Evolutionary conservation across 2,888 invertebrate genomes (phyloP).

Genomic region (Escarpia spicata): DNA sequence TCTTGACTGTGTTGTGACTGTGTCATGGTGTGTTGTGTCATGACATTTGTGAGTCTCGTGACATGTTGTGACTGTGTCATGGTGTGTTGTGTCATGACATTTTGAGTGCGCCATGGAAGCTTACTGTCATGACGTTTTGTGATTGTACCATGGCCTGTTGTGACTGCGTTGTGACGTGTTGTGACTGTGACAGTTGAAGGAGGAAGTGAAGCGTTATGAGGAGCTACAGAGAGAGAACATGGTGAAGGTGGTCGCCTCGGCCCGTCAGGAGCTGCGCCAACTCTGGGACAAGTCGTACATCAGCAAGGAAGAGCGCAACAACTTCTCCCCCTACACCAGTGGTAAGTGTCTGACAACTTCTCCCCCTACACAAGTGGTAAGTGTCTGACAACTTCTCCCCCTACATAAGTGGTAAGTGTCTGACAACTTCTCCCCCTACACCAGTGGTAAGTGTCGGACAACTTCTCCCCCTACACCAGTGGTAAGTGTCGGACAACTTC

Average conservation of each 20-base stretch:
- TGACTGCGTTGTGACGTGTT: neutral
- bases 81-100: too few species aligned
- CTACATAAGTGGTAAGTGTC: too few species aligned
- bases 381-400: neutral
- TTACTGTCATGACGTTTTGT: neutral
- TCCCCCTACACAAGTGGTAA: slow-evolving; percentile 39
- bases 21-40: too few species aligned
- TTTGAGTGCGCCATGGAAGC: neutral
- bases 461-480: too few species aligned
- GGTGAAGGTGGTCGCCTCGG: slow-evolving; percentile 72
- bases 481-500: too few species aligned
- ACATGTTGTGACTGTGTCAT: too few species aligned
- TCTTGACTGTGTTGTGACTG: too few species aligned
- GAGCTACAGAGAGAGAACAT: slow-evolving; percentile 81
- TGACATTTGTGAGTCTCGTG: too few species aligned
- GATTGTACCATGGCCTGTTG: neutral
- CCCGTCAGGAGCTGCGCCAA: slow-evolving; percentile 76
- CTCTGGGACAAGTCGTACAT: slow-evolving; percentile 82
- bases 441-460: too few species aligned
- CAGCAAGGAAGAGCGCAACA: slow-evolving; percentile 67
- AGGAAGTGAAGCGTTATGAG: slow-evolving; percentile 81
- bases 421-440: too few species aligned
- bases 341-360: slow-evolving; percentile 46
- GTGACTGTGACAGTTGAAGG: slow-evolving; percentile 67
- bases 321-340: slow-evolving; percentile 48